These are phyloP conservation scores for Homarus gammarus DNA, from an alignment of 2,888 invertebrate genomes.

Conservation along the genomic window DNA sequence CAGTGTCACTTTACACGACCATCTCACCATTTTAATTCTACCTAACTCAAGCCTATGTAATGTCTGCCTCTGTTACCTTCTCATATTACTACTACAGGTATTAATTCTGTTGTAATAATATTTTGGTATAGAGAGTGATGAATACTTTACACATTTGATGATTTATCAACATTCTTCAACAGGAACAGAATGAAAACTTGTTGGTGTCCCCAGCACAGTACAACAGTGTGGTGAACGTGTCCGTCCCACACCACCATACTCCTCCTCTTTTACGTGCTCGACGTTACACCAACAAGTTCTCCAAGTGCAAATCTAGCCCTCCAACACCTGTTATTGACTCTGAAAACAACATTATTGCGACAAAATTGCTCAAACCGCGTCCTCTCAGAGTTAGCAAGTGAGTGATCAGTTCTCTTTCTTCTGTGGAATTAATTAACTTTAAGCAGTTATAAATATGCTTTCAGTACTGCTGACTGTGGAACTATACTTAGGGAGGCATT, in stretches of 20 bases:
- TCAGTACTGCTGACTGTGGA: no score
- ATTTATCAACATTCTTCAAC: neutral
- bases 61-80: no score
- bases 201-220: constrained; percentile 69
- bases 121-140: neutral
- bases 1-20: no score
- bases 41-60: no score
- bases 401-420: neutral
- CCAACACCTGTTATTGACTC: constrained; percentile 60
- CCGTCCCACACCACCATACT: constrained; percentile 43
- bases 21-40: no score
- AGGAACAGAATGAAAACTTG: constrained; percentile 69
- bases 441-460: no score
- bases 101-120: neutral
- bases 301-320: constrained; percentile 46
- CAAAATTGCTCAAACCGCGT: constrained; percentile 60
- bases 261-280: constrained; percentile 45
- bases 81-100: no score
- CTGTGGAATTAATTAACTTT: no score
- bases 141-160: neutral
- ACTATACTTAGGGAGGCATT: no score
- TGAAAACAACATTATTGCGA: constrained; percentile 60
- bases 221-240: constrained; percentile 69
- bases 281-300: constrained; percentile 52
- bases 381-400: constrained; percentile 68